Percentiles rank a stretch among this genome's conserved stretches.
These are phyloP conservation scores for Rhopilema esculentum DNA, from an alignment of 30 jellyfish, hydroid and myxozoan species.

Conservation along the genomic window DNA sequence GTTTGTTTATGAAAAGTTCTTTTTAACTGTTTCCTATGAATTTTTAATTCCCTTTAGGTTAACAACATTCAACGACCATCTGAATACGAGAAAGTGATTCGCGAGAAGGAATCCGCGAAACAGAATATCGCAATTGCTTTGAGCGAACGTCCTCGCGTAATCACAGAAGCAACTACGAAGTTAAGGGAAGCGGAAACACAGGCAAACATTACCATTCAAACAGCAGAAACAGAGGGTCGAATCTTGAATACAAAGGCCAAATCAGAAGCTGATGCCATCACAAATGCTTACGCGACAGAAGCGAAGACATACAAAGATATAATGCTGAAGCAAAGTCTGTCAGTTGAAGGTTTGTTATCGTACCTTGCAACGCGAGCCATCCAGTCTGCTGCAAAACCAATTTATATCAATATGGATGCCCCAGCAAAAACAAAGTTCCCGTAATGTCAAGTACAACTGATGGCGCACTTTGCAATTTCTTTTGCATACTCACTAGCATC, in stretches of 20 bases:
- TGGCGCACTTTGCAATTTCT: not conserved
- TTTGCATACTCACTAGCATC: not conserved
- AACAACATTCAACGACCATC: constrained; percentile 71
- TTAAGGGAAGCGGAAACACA: constrained; percentile 76
- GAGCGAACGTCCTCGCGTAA: constrained; percentile 75
- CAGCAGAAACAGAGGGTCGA: constrained; percentile 78
- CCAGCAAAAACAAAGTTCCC: constrained; percentile 73
- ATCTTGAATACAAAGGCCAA: constrained; percentile 68
- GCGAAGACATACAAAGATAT: constrained; percentile 75
- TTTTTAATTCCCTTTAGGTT: constrained; percentile 31
- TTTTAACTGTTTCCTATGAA: not conserved
- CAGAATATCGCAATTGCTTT: constrained; percentile 73
- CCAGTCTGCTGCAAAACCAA: constrained; percentile 75
- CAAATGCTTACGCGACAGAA: constrained; percentile 71
- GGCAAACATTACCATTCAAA: constrained; percentile 69
- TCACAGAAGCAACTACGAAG: constrained; percentile 79
- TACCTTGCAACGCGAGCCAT: constrained; percentile 76
- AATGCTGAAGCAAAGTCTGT: constrained; percentile 51
- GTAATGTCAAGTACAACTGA: not conserved
- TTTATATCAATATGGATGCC: constrained; percentile 66
- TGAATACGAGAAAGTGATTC: constrained; percentile 63
- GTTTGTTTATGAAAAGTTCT: not conserved
- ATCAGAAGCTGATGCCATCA: constrained; percentile 75
- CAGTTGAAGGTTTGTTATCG: constrained; percentile 68
- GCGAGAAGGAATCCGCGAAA: constrained; percentile 75